Percentiles rank a stretch among this genome's conserved stretches.
These are phyloP conservation scores for Atopsyche davidsoni DNA, from an alignment of 1,140 invertebrate genomes.

Conservation along the genomic window DNA sequence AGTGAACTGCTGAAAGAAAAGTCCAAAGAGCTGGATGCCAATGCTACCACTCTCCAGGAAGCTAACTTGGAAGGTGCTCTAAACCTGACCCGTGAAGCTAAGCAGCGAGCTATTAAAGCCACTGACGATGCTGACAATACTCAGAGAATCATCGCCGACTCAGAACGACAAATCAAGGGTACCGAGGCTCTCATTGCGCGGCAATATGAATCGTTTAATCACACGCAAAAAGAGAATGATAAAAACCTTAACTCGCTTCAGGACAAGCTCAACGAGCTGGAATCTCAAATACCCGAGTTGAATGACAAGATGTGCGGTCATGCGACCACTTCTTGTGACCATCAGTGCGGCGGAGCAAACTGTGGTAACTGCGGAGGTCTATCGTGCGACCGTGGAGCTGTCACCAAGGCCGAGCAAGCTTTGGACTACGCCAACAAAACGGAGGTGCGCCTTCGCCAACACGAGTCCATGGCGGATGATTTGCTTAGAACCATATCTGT, in stretches of 20 bases:
- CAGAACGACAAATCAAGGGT: constrained; percentile 73
- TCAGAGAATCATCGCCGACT: constrained; percentile 59
- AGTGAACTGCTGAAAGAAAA: constrained; percentile 66
- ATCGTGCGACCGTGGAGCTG: constrained; percentile 83
- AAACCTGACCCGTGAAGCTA: constrained; percentile 75
- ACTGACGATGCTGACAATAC: constrained; percentile 61
- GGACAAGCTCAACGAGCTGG: constrained; percentile 59
- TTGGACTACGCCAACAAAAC: constrained; percentile 79
- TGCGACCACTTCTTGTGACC: constrained; percentile 80
- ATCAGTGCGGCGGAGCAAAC: constrained; percentile 91
- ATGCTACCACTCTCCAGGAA: constrained; percentile 88
- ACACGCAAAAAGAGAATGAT: constrained; percentile 63
- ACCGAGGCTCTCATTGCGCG: constrained; percentile 74
- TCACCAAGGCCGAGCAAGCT: constrained; percentile 79
- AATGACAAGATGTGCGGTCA: constrained; percentile 89
- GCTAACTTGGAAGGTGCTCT: constrained; percentile 91
- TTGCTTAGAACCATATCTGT: constrained; percentile 50
- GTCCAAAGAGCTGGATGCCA: constrained; percentile 70
- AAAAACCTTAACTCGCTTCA: constrained; percentile 60
- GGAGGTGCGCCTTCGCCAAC: constrained; percentile 68
- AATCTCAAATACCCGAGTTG: constrained; percentile 70
- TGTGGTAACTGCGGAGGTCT: constrained; percentile 87
- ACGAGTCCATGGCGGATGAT: constrained; percentile 69
- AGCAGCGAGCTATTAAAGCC: constrained; percentile 63
- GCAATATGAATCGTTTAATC: constrained; percentile 62